Conservation (phyloP, 1,140 invertebrate species). For the Phymastichus coffea region DNA sequence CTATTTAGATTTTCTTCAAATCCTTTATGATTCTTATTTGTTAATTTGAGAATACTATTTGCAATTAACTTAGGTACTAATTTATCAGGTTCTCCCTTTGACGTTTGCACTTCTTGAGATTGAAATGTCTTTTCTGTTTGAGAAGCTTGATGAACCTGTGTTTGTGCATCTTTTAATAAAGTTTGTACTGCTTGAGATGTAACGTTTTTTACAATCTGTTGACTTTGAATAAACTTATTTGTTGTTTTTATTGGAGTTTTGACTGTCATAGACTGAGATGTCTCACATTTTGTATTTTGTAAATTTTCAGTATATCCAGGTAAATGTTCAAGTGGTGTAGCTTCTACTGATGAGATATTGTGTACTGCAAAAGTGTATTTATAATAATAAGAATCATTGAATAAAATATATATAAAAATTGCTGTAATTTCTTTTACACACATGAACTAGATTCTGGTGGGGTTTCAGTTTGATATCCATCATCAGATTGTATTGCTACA, state of each 20-base stretch:
- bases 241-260: not conserved
- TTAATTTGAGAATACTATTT: no score
- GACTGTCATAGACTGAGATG: not conserved
- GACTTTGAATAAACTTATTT: not conserved
- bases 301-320: slow-evolving; percentile 11
- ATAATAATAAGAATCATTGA: not conserved
- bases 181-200: not conserved
- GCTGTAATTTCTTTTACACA: no score
- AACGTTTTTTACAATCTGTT: not conserved
- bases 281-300: slow-evolving; percentile 1
- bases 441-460: not conserved
- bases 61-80: no score
- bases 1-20: no score
- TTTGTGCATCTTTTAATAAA: no score
- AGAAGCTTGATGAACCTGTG: no score
- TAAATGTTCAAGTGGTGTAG: slow-evolving; percentile 18
- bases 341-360: not conserved
- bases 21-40: no score
- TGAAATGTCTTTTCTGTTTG: no score
- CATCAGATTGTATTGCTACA: not conserved
- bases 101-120: no score
- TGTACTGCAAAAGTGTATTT: not conserved
- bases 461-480: not conserved
- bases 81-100: no score
- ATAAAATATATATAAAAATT: not conserved